Evolutionary conservation across 2,113 vertebrate genomes (phyloP).

Genomic region (Cheirogaleus medius): DNA sequence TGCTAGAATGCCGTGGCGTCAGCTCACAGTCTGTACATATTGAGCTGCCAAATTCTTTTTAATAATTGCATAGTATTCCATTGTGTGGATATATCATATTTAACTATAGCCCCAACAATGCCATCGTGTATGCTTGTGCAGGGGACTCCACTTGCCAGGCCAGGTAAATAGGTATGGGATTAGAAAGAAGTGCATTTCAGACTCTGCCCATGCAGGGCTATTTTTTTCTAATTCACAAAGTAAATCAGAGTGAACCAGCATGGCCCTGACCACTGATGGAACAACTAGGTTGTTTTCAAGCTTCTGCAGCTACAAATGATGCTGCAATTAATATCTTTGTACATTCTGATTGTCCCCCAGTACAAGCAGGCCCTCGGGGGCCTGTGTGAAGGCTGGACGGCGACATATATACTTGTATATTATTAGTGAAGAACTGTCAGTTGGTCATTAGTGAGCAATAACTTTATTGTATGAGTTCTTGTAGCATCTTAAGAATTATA

Average conservation of each 20-base stretch:
- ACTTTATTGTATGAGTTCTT: conserved; percentile 59
- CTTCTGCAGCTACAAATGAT: background rate
- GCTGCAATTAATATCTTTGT: background rate
- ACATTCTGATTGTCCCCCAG: background rate
- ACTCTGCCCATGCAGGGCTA: background rate
- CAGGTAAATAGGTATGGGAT: background rate
- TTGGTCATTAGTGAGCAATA: conserved; percentile 78
- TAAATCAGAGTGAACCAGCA: conserved; percentile 1
- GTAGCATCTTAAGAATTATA: conserved; percentile 78
- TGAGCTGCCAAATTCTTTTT: conserved; percentile 7
- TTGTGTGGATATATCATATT: background rate
- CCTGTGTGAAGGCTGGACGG: background rate
- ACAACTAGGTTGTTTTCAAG: background rate
- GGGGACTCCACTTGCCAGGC: background rate
- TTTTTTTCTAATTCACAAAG: background rate
- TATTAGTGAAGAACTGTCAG: conserved; percentile 38
- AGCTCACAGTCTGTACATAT: background rate
- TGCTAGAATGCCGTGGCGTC: too few species aligned
- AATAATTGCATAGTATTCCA: background rate
- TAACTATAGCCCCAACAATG: background rate
- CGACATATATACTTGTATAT: background rate
- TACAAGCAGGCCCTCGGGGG: background rate
- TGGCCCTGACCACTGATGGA: background rate
- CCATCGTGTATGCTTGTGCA: background rate
- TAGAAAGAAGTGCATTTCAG: background rate